Evolutionary conservation across 1,140 invertebrate species (phyloP).

Genomic region (Papilio polytes): DNA sequence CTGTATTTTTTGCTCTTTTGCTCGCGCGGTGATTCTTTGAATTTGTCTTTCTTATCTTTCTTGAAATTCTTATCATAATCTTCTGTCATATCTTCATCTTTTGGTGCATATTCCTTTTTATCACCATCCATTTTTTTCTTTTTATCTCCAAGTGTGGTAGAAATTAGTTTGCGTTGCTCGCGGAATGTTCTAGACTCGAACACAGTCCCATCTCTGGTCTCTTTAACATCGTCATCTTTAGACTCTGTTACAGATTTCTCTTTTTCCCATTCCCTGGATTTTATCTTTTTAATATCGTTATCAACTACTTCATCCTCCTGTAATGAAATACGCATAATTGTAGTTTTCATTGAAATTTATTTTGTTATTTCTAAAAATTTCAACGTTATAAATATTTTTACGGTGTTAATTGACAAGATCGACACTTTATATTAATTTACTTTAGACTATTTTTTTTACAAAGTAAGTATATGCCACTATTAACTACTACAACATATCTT

Average conservation of each 20-base stretch:
- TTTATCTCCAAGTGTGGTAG: constrained; percentile 61
- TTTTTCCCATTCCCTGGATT: constrained; percentile 78
- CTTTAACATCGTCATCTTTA: constrained; percentile 79
- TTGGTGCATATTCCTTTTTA: constrained; percentile 59
- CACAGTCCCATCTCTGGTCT: constrained; percentile 64
- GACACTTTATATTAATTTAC: neutral
- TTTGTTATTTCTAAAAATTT: neutral
- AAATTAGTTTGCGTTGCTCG: constrained; percentile 68
- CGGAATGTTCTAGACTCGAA: constrained; percentile 76
- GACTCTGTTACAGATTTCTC: constrained; percentile 71
- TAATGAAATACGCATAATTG: constrained; percentile 43
- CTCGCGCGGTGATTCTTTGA: constrained; percentile 74
- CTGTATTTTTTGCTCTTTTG: constrained; percentile 81
- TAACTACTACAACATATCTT: constrained; percentile 12
- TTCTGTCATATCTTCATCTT: constrained; percentile 66
- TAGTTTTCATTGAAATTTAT: neutral
- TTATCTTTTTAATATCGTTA: constrained; percentile 80
- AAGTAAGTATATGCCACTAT: neutral
- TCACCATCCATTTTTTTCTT: constrained; percentile 75
- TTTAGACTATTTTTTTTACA: neutral
- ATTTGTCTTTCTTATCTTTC: constrained; percentile 73
- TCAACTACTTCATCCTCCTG: constrained; percentile 77
- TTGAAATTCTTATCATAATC: constrained; percentile 63
- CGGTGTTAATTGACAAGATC: neutral
- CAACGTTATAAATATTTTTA: neutral